phyloP scores from a whole-genome alignment of 1,140 invertebrate species.

The Danaus melanippus region DNA sequence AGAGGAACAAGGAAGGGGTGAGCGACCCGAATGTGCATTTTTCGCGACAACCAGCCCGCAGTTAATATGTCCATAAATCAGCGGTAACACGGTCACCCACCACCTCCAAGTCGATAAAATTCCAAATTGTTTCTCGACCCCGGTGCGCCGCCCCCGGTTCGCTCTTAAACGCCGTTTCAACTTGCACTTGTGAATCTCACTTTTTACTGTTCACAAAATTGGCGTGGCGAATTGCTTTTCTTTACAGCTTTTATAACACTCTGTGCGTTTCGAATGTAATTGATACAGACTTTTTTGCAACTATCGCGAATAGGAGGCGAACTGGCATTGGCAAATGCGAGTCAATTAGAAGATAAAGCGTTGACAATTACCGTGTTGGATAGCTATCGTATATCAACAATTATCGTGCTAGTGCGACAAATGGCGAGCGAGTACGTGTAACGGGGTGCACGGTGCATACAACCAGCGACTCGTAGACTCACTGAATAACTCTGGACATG shows the following conservation, averaged over 20 bases:
- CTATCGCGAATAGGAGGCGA: conserved; percentile 47
- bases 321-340: conserved; percentile 69
- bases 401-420: conserved; percentile 68
- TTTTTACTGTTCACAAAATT: conserved; percentile 69
- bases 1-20: conserved; percentile 4
- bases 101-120: conserved; percentile 61
- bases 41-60: conserved; percentile 43
- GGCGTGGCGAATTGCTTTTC: conserved; percentile 60
- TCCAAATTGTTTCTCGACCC: conserved; percentile 68
- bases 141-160: conserved; percentile 63
- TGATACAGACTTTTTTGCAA: conserved; percentile 42
- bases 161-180: conserved; percentile 70
- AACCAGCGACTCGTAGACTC: conserved; percentile 6
- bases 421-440: conserved; percentile 44
- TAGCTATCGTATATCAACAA: conserved; percentile 71
- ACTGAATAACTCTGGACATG: not conserved
- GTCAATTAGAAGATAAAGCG: conserved; percentile 72
- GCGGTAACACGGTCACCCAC: conserved; percentile 51
- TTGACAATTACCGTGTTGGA: conserved; percentile 68
- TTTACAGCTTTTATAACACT: conserved; percentile 29
- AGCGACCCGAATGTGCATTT: conserved; percentile 38
- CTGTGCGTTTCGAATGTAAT: conserved; percentile 26
- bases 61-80: conserved; percentile 64
- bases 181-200: conserved; percentile 69
- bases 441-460: conserved; percentile 51